Conservation (phyloP, 1,140 invertebrate species). For the Copidosoma floridanum region DNA sequence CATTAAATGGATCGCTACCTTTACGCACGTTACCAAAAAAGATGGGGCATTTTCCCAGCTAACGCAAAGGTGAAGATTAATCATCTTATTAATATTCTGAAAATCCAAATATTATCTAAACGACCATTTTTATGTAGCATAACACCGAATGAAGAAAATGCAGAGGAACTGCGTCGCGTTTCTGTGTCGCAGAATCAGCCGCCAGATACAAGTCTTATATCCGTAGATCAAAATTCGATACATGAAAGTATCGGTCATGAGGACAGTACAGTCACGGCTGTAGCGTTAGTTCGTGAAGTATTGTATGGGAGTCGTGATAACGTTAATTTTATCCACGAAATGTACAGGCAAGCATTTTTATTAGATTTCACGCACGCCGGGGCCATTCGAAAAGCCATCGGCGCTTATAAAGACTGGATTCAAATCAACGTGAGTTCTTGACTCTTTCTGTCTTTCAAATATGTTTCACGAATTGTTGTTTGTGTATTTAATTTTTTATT, state of each 20-base stretch:
- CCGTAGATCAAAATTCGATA: conserved; percentile 42
- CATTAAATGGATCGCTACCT: conserved; percentile 86
- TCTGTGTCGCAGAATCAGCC: conserved; percentile 45
- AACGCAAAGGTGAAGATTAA: conserved; percentile 41
- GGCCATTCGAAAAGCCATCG: conserved; percentile 84
- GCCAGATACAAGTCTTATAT: conserved; percentile 44
- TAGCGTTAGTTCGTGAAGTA: conserved; percentile 77
- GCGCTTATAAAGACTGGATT: conserved; percentile 96
- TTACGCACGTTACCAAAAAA: conserved; percentile 72
- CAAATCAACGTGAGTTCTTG: conserved; percentile 73
- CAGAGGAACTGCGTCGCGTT: conserved; percentile 46
- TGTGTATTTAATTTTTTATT: conserved; percentile 3
- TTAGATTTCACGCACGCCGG: conserved; percentile 84
- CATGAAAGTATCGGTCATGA: conserved; percentile 46
- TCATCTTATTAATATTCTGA: too few relatives aligned
- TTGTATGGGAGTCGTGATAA: conserved; percentile 87
- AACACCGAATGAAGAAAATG: conserved; percentile 47
- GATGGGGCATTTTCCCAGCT: conserved; percentile 54
- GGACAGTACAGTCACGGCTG: conserved; percentile 46
- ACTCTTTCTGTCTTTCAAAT: background rate
- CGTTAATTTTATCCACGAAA: conserved; percentile 92
- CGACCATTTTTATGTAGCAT: conserved; percentile 30
- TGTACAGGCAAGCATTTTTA: conserved; percentile 90
- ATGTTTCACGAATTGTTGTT: conserved; percentile 11
- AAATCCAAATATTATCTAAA: conserved; percentile 1